These are phyloP conservation scores for Hirtodrosophila duncani DNA, from an alignment of 2,888 invertebrate genomes.

Conservation along the genomic window DNA sequence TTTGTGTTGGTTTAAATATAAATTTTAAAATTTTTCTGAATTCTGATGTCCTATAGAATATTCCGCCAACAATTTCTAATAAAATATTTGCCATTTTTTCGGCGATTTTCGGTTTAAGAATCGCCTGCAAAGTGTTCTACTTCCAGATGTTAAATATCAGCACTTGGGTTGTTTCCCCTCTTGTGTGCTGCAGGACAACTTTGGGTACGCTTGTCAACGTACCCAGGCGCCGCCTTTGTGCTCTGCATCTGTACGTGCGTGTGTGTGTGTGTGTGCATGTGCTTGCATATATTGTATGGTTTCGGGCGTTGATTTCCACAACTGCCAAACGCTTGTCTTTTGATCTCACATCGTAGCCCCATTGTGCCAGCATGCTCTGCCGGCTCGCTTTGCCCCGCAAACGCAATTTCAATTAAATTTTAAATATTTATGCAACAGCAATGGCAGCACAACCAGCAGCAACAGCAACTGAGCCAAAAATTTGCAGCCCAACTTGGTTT, in stretches of 20 bases:
- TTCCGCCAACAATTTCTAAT: too few species aligned
- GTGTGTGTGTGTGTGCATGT: conserved; percentile 4
- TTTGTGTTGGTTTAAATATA: too few species aligned
- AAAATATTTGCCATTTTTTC: too few species aligned
- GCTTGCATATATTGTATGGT: conserved; percentile 38
- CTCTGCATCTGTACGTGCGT: conserved; percentile 3
- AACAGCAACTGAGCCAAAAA: conserved; percentile 28
- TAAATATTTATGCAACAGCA: conserved; percentile 64
- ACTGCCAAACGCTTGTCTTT: conserved; percentile 71
- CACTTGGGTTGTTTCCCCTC: too few species aligned
- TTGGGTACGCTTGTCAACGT: conserved; percentile 46
- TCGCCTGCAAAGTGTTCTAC: too few species aligned
- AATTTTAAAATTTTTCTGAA: too few species aligned
- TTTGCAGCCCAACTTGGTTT: conserved; percentile 10
- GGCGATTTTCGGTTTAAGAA: too few species aligned
- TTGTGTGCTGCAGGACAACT: conserved; percentile 16
- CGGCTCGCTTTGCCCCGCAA: conserved; percentile 27
- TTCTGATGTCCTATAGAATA: too few species aligned
- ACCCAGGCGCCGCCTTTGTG: conserved; percentile 35
- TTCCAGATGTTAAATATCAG: too few species aligned
- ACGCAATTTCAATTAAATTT: conserved; percentile 71
- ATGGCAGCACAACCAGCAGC: conserved; percentile 5
- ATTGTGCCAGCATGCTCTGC: conserved; percentile 8
- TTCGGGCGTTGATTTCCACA: conserved; percentile 70
- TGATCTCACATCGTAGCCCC: conserved; percentile 56